A percentile compares a stretch with the other conserved stretches of the same genome.
Evolutionary conservation across 1,140 invertebrate species (phyloP).

Genomic region (Drosophila rhopaloa): DNA sequence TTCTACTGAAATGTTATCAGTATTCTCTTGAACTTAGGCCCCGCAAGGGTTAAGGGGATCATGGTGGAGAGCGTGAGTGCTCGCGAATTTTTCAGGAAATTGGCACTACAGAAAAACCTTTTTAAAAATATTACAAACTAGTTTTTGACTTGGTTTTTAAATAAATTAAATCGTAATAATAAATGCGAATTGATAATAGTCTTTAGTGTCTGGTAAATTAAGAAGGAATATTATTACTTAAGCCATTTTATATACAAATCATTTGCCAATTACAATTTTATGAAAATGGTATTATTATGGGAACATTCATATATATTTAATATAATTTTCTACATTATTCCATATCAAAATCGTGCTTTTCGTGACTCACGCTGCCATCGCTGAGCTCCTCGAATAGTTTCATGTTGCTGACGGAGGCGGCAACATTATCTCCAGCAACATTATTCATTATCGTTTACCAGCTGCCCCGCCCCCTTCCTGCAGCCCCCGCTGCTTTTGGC

Average conservation of each 20-base stretch:
- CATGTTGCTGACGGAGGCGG: constrained; percentile 58
- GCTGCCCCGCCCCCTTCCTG: neutral
- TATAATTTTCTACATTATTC: neutral
- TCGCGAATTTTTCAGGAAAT: neutral
- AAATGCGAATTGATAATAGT: too few relatives aligned
- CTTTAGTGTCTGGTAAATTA: too few relatives aligned
- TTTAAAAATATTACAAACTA: neutral
- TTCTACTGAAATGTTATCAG: constrained; percentile 59
- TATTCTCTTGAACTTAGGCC: constrained; percentile 35
- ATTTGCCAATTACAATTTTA: too few relatives aligned
- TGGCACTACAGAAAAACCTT: neutral
- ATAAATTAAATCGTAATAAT: too few relatives aligned
- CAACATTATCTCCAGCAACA: constrained; percentile 76
- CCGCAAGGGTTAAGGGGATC: constrained; percentile 6
- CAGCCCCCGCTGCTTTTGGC: constrained; percentile 4
- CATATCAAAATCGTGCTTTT: too few relatives aligned
- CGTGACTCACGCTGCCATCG: constrained; percentile 19
- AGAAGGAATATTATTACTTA: neutral
- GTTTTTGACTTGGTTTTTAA: too few relatives aligned
- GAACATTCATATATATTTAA: neutral
- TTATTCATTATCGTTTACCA: constrained; percentile 75
- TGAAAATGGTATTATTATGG: too few relatives aligned
- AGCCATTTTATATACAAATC: too few relatives aligned
- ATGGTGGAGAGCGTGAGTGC: constrained; percentile 18
- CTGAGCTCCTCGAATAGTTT: constrained; percentile 6